Conservation (phyloP, 2,797 vertebrate genomes). For the Channa striata region DNA sequence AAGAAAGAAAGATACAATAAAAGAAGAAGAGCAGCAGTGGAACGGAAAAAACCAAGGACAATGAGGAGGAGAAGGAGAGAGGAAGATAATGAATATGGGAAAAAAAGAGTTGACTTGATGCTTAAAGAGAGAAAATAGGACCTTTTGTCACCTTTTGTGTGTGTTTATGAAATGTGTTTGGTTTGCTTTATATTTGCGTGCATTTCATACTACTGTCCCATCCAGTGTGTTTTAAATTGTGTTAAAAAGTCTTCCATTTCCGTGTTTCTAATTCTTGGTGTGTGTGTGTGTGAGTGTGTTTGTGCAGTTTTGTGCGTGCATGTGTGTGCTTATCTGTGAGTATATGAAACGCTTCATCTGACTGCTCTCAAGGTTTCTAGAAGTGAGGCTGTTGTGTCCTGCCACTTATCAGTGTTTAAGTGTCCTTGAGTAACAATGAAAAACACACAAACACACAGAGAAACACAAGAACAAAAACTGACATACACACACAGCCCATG, state of each 20-base stretch:
- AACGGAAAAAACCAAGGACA: slow-evolving; percentile 55
- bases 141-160: background rate
- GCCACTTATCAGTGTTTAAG: slow-evolving; percentile 67
- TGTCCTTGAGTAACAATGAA: slow-evolving; percentile 63
- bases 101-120: background rate
- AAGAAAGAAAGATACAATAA: slow-evolving; percentile 20
- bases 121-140: background rate
- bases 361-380: slow-evolving; percentile 65
- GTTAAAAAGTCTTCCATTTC: slow-evolving; percentile 4
- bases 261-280: background rate
- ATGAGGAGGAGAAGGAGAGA: slow-evolving; percentile 2
- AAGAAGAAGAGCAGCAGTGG: slow-evolving; percentile 38
- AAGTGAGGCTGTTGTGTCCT: slow-evolving; percentile 56
- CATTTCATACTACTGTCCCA: background rate
- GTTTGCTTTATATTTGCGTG: background rate
- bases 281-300: background rate
- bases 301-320: background rate
- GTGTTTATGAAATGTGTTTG: slow-evolving; percentile 6
- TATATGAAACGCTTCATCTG: slow-evolving; percentile 40
- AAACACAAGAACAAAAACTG: background rate
- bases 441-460: background rate
- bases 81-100: slow-evolving; percentile 16
- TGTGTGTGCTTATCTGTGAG: slow-evolving; percentile 22
- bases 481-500: slow-evolving; percentile 13
- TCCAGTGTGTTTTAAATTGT: background rate